Evolutionary conservation across 2,888 invertebrate species (phyloP), one percentile per base, ranked within the genome.

Genomic region (Coecobrya sp.): DNA sequence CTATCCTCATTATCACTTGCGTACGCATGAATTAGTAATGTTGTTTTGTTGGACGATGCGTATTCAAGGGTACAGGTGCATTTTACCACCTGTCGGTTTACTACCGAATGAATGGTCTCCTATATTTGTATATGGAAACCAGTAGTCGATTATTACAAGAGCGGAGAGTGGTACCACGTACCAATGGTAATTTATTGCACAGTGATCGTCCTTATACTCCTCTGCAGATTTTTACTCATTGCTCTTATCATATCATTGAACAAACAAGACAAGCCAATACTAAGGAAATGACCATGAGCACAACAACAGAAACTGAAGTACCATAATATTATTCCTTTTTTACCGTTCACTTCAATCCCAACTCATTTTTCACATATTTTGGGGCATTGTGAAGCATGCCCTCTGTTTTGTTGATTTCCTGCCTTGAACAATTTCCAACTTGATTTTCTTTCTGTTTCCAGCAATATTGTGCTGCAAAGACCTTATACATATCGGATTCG

Each of bases 381-480:
- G 85, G 85, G 85, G 85, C 85, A 70, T n/a, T 52, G 10, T 68
- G 68, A 70, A 36, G n/a, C 85, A 19, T 22, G 19, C 36, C n/a
- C n/a, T n/a, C n/a, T n/a, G n/a, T n/a, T n/a, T 62, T 62, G 4
- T 3, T 5, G 1, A 30, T 68, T 11, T 68, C 36, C 70, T 19
- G 19, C 25, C 13, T 45, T 73, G 45, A 16, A n/a, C n/a, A n/a
- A n/a, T n/a, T n/a, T n/a, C n/a, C n/a, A n/a, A 19, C 49, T n/a
- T 49, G 4, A 22, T 13, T 76, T 79, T 22, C 19, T 49, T 8
- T 30, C 7, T 16, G 8, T 70, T 95, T 42, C 87, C 95, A 97
- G 96, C 99, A 99, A 96, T 99, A 99, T 96, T 99, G 99, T 96
- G 99, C 99, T 0, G 99, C 99, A 65, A 99, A 99, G 96, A 99